Evolutionary conservation across 2,113 vertebrate genomes (phyloP).

Genomic region (Turdus rufiventris): DNA sequence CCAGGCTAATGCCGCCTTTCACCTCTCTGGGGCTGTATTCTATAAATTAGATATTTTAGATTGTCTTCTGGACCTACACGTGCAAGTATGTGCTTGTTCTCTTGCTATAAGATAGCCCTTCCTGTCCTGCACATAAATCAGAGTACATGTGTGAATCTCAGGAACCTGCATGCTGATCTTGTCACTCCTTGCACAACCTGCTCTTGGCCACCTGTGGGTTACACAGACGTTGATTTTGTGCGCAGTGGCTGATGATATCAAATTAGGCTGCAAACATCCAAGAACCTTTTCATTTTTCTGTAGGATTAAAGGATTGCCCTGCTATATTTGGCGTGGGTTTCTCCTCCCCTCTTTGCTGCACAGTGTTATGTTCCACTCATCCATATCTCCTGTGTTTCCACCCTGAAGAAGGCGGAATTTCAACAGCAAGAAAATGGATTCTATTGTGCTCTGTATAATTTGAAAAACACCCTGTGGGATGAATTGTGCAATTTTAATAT

Average conservation of each 20-base stretch:
- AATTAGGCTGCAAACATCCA: neutral
- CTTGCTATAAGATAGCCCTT: neutral
- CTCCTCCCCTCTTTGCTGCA: neutral
- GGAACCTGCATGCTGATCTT: neutral
- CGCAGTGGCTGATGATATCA: neutral
- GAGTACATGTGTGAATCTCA: neutral
- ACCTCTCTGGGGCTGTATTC: neutral
- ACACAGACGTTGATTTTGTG: neutral
- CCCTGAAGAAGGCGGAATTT: conserved; percentile 11
- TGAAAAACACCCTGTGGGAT: conserved; percentile 54
- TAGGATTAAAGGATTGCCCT: neutral
- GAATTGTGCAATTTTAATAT: conserved; percentile 50
- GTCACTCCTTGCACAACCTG: neutral
- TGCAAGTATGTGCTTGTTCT: neutral
- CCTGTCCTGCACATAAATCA: neutral
- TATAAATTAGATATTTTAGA: neutral
- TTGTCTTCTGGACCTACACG: neutral
- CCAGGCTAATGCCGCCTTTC: neutral
- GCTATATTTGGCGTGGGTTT: neutral
- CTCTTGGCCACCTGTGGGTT: neutral
- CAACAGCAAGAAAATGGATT: conserved; percentile 14
- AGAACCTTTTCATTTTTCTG: neutral
- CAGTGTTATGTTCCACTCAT: neutral
- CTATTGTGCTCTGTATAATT: conserved; percentile 27
- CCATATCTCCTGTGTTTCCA: conserved; percentile 30